Base-by-base conservation (phyloP, 2,888 invertebrate genomes). In the Ochropacha duplaris region DNA sequence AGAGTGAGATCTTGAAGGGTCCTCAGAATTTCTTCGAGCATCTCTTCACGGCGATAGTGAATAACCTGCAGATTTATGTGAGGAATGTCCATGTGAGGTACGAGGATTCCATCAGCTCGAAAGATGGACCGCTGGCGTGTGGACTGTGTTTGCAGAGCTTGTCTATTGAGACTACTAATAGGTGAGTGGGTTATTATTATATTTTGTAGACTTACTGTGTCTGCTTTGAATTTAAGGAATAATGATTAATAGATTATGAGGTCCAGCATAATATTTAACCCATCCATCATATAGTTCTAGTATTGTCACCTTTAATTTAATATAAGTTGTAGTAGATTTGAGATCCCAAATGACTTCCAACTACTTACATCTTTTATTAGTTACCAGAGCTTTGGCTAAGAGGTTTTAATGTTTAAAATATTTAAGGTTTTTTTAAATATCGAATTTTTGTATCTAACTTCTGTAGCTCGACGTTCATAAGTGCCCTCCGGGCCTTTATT, bases 61-160 rank as follows among this genome's bases (percentile, higher is more conserved):
- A 96, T 81, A 96, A 96, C 80, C 92, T 97, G 51, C 96, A 97
- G 90, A 94, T 97, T 59, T 96, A 95, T 60, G 93, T 97, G 26
- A 94, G 95, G 61, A 96, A 96, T 81, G 94, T 97, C 51, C 97
- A 97, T 84, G 93, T 97, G 59, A 93, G 97, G 64, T 97, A 97
- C 74, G 97, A 97, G 81, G 97, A 97, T 78, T 94, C 94, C 8
- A 93, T 95, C 65, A 94, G 95, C 64, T 95, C 94, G 52, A 94
- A 94, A 49, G 94, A 94, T 61, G 93, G 93, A 14, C 95, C 96
- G 4, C 88, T 96, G 70, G 95, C 96, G 0, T 96, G 95, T 77
- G 97, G 97, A 1, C 76, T 97, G 31, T 97, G 96, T 81, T 91
- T 97, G 59, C 96, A 96, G 74, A 95, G 94, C 68, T 88, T 97